Evolutionary conservation across 2,888 invertebrate species (phyloP), one percentile per base, ranked within the genome.

Genomic region (Spilarctia lutea): DNA sequence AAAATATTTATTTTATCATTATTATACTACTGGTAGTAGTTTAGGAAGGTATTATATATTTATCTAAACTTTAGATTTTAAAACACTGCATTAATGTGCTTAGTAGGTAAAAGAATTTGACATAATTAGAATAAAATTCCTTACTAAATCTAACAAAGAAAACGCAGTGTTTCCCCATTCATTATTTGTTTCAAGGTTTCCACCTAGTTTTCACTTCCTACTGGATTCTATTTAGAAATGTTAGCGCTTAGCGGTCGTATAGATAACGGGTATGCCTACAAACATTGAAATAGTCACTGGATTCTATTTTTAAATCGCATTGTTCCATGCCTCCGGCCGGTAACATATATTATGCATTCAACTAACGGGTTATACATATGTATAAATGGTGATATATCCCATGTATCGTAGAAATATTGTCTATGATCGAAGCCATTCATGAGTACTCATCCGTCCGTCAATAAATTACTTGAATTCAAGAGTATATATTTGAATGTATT

Each of bases 271-370:
- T 70, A 66, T 76, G 65, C 74, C 79, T 71, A 70, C 77, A 70
- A 77, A 75, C 75, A 75, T 73, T 73, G 72, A 77, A 75, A 77
- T 72, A 75, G 76, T 56, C 56, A 73, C 71, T 71, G 72, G 77
- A 68, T n/a, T 77, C 78, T 85, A 84, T 85, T 85, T 86, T 81
- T 78, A 85, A 82, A 86, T 81, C 80, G 76, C 86, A 85, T 86
- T 85, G 85, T 86, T 81, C 82, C 85, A 86, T 85, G 85, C 75
- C 69, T 75, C 42, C 72, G 60, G 56, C 60, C 76, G 48, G 77
- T 77, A 79, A 74, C 73, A 77, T 79, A 78, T 56, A 56, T 79
- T 60, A 60, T 80, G 77, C 83, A 79, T 77, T 76, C 39, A 78
- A 75, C 56, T 85, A 85, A 85, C 86, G 85, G 85, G 71, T 60